phyloP scores from a whole-genome alignment of 2,888 invertebrate genomes.

The Drosophila mercatorum region DNA sequence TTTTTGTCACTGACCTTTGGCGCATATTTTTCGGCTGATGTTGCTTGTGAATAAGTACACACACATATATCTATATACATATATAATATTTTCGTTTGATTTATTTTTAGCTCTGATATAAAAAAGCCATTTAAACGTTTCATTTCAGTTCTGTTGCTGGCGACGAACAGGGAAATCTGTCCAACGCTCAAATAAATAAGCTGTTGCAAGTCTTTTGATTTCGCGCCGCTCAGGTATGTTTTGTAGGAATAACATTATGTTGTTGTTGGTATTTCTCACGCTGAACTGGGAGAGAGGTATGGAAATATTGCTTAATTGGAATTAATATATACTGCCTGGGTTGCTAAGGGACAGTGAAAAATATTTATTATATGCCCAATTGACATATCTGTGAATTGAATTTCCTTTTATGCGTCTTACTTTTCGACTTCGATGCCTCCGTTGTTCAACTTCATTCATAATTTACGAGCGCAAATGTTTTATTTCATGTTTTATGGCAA shows the following conservation, averaged over 20 bases:
- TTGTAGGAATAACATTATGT: not conserved
- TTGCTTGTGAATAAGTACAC: slow-evolving; percentile 20
- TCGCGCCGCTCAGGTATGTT: slow-evolving; percentile 2
- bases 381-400: slow-evolving; percentile 20
- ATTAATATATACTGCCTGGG: slow-evolving; percentile 33
- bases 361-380: slow-evolving; percentile 5
- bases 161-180: slow-evolving; percentile 12
- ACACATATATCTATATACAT: slow-evolving; percentile 1
- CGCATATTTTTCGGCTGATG: slow-evolving; percentile 36
- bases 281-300: not conserved
- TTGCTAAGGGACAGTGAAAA: slow-evolving; percentile 6
- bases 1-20: slow-evolving; percentile 56
- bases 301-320: slow-evolving; percentile 42
- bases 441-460: slow-evolving; percentile 61
- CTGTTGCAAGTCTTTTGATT: slow-evolving; percentile 49
- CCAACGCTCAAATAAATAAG: slow-evolving; percentile 35
- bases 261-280: not conserved
- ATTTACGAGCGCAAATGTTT: slow-evolving; percentile 77
- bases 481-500: slow-evolving; percentile 75
- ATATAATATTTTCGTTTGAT: slow-evolving; percentile 27
- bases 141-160: slow-evolving; percentile 28
- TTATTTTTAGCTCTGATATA: slow-evolving; percentile 67
- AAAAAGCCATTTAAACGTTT: slow-evolving; percentile 51
- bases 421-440: slow-evolving; percentile 33
- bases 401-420: slow-evolving; percentile 33